These are phyloP conservation scores for Acleris emargana DNA, from an alignment of 2,888 invertebrate species.

Conservation along the genomic window DNA sequence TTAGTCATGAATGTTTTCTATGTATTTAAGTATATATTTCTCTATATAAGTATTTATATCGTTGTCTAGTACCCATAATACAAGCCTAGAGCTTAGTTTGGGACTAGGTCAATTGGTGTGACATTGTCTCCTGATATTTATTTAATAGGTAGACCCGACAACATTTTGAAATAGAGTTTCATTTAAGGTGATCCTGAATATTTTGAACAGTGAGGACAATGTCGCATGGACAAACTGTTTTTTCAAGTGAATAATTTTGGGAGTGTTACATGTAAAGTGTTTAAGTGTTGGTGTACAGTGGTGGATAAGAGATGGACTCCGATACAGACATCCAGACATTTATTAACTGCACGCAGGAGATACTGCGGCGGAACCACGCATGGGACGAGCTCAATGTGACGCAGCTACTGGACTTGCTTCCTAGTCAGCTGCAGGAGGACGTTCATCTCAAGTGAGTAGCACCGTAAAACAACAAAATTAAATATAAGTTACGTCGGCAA, in stretches of 20 bases:
- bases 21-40: no score
- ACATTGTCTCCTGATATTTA: no score
- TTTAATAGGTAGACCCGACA: no score
- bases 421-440: constrained; percentile 67
- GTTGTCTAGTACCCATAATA: no score
- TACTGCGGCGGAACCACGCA: constrained; percentile 61
- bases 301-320: constrained; percentile 63
- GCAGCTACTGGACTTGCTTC: constrained; percentile 69
- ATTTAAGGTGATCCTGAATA: no score
- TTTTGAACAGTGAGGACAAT: no score
- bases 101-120: no score
- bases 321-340: constrained; percentile 72
- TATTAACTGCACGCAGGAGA: constrained; percentile 76
- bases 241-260: neutral
- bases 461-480: neutral
- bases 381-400: constrained; percentile 72
- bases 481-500: no score
- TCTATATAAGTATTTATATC: no score
- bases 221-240: neutral
- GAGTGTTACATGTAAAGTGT: neutral
- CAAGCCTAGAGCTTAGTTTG: no score
- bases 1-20: no score
- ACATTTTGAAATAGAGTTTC: no score
- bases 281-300: constrained; percentile 30
- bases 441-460: constrained; percentile 73